Base-by-base conservation (phyloP, 2,888 invertebrate genomes). In the Dynastes hyllus region DNA sequence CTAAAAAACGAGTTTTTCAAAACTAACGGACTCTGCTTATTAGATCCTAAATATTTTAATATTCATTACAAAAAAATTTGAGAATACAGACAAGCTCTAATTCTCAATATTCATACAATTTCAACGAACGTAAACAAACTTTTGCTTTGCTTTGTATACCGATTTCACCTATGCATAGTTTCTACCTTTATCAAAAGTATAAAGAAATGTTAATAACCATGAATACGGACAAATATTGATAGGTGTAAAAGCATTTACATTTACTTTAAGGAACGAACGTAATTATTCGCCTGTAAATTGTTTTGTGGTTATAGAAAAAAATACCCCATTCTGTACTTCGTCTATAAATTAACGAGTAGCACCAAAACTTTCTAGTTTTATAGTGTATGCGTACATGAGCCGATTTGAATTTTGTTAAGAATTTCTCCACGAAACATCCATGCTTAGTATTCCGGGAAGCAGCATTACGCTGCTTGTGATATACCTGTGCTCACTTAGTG, bases 401-500 rank as follows among this genome's bases (percentile, higher is more conserved):
- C 55, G 37, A 71, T 5, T 27, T 29, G 32, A 53, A 53, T 6
- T 45, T n/a, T 55, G 40, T 71, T 32, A 58, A 16, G 16, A 13
- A 9, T 45, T 45, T 11, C 11, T 45, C 8, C 45, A 45, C 45
- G 11, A 11, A 45, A 45, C 8, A 53, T 16, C 11, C 32, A 73
- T 67, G 40, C 55, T 70, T 58, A 22, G 8, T 9, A 16, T 58
- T 0, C 22, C 55, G 16, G 16, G 22, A 58, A 63, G 79, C 81
- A 80, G 80, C 80, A 13, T 80, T 22, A 67, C 77, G 81, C 79
- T 82, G 80, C 80, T 78, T 11, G 27, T 71, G 55, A 37, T 58
- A 58, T 58, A 37, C 29, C 22, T 40, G 22, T 78, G 45, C 61
- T 78, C 55, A 58, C 22, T 65, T 65, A 58, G 37, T 79, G 77